phyloP scores from a whole-genome alignment of 1,140 invertebrate species.

The Drosophila carrolli region DNA sequence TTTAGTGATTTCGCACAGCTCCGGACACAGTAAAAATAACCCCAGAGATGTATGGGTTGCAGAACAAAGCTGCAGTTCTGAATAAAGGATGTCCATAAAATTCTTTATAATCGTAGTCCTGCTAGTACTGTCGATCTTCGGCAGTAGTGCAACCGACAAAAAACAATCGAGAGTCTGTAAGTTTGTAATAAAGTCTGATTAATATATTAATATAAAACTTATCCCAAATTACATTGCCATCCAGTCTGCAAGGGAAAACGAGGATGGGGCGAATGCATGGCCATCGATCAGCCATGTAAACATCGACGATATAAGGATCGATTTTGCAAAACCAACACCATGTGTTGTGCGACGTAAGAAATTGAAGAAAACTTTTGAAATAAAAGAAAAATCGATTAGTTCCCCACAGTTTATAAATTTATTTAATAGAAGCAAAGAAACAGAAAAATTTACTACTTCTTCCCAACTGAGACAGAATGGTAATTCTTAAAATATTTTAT shows the following conservation, averaged over 20 bases:
- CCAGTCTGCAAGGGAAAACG: background rate
- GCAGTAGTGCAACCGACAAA: no score
- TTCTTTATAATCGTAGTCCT: background rate
- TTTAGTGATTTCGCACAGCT: background rate
- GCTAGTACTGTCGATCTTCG: background rate
- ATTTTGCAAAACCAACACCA: background rate
- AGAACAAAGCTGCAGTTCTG: background rate
- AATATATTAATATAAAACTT: no score
- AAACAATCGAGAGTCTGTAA: conserved; percentile 2
- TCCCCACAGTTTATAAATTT: background rate
- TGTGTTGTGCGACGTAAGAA: background rate
- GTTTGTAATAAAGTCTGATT: background rate
- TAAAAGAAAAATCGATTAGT: background rate
- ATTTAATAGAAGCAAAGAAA: background rate
- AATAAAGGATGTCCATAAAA: conserved; percentile 1
- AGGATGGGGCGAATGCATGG: background rate
- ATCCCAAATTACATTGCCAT: background rate
- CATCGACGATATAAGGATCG: background rate
- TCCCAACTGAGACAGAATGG: background rate
- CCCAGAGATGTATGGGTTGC: background rate
- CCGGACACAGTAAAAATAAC: background rate
- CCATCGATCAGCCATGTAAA: background rate
- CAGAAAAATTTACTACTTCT: background rate
- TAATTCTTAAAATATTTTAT: no score
- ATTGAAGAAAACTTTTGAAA: background rate